Base-by-base conservation (phyloP, 1,140 invertebrate genomes). In the Diorhabda sublineata region DNA sequence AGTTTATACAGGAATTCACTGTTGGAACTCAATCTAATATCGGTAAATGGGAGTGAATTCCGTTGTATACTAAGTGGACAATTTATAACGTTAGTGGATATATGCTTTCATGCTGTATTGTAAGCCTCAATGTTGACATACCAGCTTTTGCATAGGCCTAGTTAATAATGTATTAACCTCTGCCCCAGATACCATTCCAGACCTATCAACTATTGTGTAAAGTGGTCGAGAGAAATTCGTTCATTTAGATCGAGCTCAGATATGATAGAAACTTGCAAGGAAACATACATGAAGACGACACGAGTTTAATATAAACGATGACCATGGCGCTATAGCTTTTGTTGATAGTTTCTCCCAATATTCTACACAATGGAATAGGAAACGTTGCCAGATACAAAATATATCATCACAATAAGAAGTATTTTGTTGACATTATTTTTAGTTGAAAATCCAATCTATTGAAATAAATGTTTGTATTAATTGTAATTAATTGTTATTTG, bases 171-270 rank as follows among this genome's bases (percentile, higher is more conserved):
- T n/a, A 52, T 52, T 52, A 52, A 52, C 47, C 47, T n/a, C 2
- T 4, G 47, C 2, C 47, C 47, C 47, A 52, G 47, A 8, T 52
- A 52, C 47, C n/a, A 52, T 52, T 52, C 47, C n/a, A n/a, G 47
- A 52, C 47, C 47, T 52, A 52, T 52, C n/a, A 52, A 52, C 47
- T 52, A 52, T 52, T 52, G 47, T 52, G 47, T 52, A 52, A 52
- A 52, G 47, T 52, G 47, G 47, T n/a, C 47, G 47, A 52, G 47
- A 6, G 47, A 52, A 52, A 52, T 52, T 52, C 47, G 47, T 52
- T 52, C 47, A 52, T 52, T 52, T 52, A 52, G 47, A 52, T 52
- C 47, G n/a, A 52, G 47, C 47, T 2, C 6, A 52, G 47, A 52
- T 52, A 52, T 52, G 47, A 52, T 52, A 52, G 47, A 52, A 52